Conservation (phyloP, 2,888 invertebrate genomes). For the Prosopocoilus inquinatus region DNA sequence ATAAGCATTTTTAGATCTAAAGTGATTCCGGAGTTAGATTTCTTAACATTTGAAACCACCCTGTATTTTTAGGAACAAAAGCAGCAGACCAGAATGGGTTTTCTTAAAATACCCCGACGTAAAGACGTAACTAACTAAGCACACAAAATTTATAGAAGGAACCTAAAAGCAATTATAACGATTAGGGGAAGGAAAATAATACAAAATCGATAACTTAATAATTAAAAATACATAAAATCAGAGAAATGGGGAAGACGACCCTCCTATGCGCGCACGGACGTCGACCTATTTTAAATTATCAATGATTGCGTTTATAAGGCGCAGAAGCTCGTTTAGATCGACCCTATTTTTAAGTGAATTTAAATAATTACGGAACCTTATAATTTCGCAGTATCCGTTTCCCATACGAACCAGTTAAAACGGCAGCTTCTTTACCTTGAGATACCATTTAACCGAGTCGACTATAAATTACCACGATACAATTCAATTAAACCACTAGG, state of each 20-base stretch:
- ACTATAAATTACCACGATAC: slow-evolving; percentile 2
- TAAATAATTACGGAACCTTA: slow-evolving; percentile 1
- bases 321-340: neutral
- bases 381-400: slow-evolving; percentile 5
- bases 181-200: slow-evolving; percentile 39
- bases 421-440: neutral
- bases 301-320: slow-evolving; percentile 31
- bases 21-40: too few species aligned
- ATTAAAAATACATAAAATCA: slow-evolving; percentile 45
- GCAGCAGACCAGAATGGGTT: too few species aligned
- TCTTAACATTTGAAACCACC: too few species aligned
- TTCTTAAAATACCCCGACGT: too few species aligned
- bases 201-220: slow-evolving; percentile 44
- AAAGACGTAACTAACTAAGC: slow-evolving; percentile 18
- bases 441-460: neutral
- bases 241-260: slow-evolving; percentile 30
- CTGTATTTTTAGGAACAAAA: too few species aligned
- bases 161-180: slow-evolving; percentile 39
- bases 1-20: too few species aligned
- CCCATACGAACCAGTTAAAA: neutral
- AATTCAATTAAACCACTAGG: slow-evolving; percentile 13
- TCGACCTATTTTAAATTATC: slow-evolving; percentile 35
- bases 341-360: slow-evolving; percentile 4
- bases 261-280: slow-evolving; percentile 18
- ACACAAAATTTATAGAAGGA: slow-evolving; percentile 32